A percentile compares a stretch with the other conserved stretches of the same genome.
phyloP scores from a whole-genome alignment of 1,140 invertebrate species.

The Drosophila ananassae region DNA sequence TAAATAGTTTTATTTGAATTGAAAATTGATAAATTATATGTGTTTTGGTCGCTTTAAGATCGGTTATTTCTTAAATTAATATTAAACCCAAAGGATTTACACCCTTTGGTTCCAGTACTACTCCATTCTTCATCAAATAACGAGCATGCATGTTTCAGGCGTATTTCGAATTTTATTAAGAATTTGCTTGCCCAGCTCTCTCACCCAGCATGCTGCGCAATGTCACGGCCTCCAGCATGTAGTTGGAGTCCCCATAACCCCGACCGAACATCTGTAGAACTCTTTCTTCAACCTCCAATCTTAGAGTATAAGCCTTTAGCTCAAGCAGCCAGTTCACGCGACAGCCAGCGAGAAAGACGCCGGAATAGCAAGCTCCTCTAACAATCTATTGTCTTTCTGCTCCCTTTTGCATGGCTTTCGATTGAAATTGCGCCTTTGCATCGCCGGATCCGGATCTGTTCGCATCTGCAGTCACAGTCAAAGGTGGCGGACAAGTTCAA shows the following conservation, averaged over 20 bases:
- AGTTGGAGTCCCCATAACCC: constrained; percentile 11
- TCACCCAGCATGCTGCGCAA: neutral
- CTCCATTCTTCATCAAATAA: constrained; percentile 4
- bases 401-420: constrained; percentile 41
- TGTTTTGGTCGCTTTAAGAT: neutral
- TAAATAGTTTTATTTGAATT: no score
- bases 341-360: constrained; percentile 15
- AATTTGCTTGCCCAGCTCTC: neutral
- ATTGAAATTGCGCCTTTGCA: neutral
- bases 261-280: constrained; percentile 12
- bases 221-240: neutral
- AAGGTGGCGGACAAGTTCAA: constrained; percentile 94
- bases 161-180: neutral
- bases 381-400: constrained; percentile 19
- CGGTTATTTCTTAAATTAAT: neutral
- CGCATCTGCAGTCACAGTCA: constrained; percentile 86
- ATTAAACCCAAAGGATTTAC: neutral
- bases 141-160: constrained; percentile 20
- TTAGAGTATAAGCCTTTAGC: constrained; percentile 33
- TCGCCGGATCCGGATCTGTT: neutral
- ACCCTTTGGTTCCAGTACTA: no score
- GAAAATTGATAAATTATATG: no score
- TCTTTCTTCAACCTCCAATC: constrained; percentile 1
- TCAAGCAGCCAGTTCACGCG: constrained; percentile 32
- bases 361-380: constrained; percentile 11